These are phyloP conservation scores for Sialis fuliginosa DNA, from an alignment of 2,888 invertebrate genomes.

Conservation along the genomic window DNA sequence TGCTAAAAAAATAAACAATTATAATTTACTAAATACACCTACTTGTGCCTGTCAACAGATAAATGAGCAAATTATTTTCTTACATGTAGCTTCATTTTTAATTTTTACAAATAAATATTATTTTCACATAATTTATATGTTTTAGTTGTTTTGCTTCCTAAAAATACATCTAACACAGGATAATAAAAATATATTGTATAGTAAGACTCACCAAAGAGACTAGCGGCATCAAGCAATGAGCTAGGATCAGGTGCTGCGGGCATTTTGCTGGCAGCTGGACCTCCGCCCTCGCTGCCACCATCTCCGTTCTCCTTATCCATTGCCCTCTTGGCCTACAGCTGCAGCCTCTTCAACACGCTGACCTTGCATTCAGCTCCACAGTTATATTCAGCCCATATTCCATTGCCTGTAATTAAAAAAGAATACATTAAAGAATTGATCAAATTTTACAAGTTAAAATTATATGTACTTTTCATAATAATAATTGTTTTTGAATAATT, in stretches of 20 bases:
- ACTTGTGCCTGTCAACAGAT: not conserved
- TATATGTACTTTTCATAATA: too few species aligned
- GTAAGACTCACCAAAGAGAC: constrained; percentile 41
- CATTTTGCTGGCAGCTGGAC: constrained; percentile 29
- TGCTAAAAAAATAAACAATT: constrained; percentile 32
- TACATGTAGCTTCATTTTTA: too few species aligned
- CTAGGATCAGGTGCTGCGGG: constrained; percentile 34
- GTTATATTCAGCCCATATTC: constrained; percentile 22
- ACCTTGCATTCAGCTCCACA: constrained; percentile 7
- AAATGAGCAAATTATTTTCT: not conserved
- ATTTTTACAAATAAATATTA: too few species aligned
- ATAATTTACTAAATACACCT: not conserved
- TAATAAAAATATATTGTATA: constrained; percentile 1
- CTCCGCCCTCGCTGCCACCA: constrained; percentile 34
- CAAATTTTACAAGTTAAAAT: too few species aligned
- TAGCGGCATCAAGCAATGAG: constrained; percentile 64
- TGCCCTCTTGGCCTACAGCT: constrained; percentile 20
- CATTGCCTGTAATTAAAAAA: constrained; percentile 17
- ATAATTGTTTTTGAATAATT: too few species aligned
- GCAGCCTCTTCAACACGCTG: constrained; percentile 10
- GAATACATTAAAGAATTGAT: constrained; percentile 1
- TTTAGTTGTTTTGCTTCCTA: not conserved
- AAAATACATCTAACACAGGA: constrained; percentile 5
- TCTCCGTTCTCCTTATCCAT: constrained; percentile 75
- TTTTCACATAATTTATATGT: too few species aligned